Conservation (phyloP, 2,888 invertebrate genomes). For the Mythimna loreyi region DNA sequence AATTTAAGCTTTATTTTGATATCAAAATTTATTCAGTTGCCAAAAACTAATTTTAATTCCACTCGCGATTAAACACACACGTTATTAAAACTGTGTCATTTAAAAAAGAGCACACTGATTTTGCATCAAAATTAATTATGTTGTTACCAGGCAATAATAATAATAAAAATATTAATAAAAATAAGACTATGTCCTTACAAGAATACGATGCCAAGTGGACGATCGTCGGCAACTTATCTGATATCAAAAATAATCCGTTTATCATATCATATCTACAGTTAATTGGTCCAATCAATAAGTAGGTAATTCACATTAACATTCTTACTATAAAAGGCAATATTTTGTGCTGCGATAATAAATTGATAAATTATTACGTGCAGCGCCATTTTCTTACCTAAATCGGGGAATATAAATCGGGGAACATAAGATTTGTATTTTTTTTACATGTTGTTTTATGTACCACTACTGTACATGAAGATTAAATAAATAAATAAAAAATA, state of each 20-base stretch:
- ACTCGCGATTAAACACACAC: slow-evolving; percentile 56
- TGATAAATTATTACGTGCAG: slow-evolving; percentile 27
- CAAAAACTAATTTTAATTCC: slow-evolving; percentile 59
- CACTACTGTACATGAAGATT: no score
- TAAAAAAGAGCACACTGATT: slow-evolving; percentile 16
- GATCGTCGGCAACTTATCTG: slow-evolving; percentile 76
- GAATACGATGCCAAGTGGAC: slow-evolving; percentile 79
- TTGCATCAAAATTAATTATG: slow-evolving; percentile 13
- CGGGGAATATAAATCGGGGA: no score
- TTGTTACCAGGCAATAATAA: slow-evolving; percentile 23
- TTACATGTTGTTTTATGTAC: no score
- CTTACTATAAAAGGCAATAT: slow-evolving; percentile 44
- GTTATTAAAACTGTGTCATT: not conserved
- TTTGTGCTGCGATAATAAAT: slow-evolving; percentile 49
- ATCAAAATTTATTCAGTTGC: slow-evolving; percentile 17
- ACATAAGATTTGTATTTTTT: no score
- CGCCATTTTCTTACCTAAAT: slow-evolving; percentile 6
- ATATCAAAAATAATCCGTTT: slow-evolving; percentile 79
- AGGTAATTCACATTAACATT: slow-evolving; percentile 58
- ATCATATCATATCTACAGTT: slow-evolving; percentile 84
- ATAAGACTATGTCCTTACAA: slow-evolving; percentile 74
- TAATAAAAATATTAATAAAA: slow-evolving; percentile 39
- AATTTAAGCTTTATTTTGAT: not conserved
- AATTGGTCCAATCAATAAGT: slow-evolving; percentile 77
- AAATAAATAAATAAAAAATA: no score